Evolutionary conservation across 2,113 vertebrate genomes (phyloP).

Genomic region (Apteryx owenii): DNA sequence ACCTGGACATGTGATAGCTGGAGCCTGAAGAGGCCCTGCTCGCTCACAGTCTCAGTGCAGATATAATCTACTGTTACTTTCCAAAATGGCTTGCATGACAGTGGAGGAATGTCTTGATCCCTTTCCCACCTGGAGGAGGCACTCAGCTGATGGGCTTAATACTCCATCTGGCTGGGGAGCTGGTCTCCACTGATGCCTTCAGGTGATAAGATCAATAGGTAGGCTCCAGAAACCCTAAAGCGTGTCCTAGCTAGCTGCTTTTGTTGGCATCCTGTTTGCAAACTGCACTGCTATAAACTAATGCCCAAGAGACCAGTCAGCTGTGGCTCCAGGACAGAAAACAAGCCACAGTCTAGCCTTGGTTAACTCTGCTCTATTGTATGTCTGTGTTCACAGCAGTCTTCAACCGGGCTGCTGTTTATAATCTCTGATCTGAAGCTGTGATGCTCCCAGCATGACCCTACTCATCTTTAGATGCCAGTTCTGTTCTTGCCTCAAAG

Average conservation of each 20-base stretch:
- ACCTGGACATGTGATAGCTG: background rate
- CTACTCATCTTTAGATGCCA: background rate
- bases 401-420: background rate
- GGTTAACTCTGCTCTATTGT: slow-evolving; percentile 17
- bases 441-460: background rate
- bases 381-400: background rate
- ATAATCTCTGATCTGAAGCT: slow-evolving; percentile 4
- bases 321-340: background rate
- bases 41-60: background rate
- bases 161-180: background rate
- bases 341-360: slow-evolving; percentile 40
- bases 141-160: background rate
- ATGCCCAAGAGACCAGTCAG: background rate
- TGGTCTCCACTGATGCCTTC: accelerated
- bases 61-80: background rate
- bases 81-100: background rate
- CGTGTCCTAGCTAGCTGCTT: background rate
- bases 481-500: background rate
- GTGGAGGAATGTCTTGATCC: background rate
- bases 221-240: background rate
- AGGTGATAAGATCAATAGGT: background rate
- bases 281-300: background rate
- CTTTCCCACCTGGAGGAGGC: background rate
- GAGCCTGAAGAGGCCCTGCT: background rate
- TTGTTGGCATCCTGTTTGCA: background rate